phyloP scores from a whole-genome alignment of 2,113 vertebrate species.

The Felis catus region DNA sequence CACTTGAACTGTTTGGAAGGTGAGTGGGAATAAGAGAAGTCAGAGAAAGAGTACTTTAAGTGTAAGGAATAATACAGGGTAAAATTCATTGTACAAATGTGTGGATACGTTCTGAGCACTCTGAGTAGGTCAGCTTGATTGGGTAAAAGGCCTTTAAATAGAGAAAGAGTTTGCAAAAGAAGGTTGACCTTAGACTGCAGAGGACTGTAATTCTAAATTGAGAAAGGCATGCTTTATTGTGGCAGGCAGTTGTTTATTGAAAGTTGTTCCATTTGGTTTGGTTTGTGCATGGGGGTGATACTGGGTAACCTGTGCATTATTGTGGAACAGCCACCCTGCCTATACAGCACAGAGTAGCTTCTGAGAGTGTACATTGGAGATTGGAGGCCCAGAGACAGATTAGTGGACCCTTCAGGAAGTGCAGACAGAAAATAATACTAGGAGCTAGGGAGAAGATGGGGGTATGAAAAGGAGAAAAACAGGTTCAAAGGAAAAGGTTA shows the following conservation, averaged over 20 bases:
- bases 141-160: neutral
- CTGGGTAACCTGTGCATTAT: accelerated
- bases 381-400: neutral
- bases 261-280: neutral
- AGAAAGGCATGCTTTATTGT: neutral
- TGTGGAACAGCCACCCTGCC: accelerated
- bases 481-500: neutral
- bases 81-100: neutral
- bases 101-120: neutral
- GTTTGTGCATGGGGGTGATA: neutral
- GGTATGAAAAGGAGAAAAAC: neutral
- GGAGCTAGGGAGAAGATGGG: neutral
- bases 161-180: neutral
- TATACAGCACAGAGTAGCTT: neutral
- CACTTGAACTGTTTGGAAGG: neutral
- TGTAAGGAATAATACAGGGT: neutral
- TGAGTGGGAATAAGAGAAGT: neutral
- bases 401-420: neutral
- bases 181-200: neutral
- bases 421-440: neutral
- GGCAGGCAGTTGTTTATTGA: neutral
- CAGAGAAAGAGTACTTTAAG: neutral
- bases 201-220: neutral
- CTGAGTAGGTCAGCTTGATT: neutral
- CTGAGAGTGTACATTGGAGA: neutral